phyloP scores from a whole-genome alignment of 2,797 vertebrate species.

The Sebastes ruberrimus region DNA sequence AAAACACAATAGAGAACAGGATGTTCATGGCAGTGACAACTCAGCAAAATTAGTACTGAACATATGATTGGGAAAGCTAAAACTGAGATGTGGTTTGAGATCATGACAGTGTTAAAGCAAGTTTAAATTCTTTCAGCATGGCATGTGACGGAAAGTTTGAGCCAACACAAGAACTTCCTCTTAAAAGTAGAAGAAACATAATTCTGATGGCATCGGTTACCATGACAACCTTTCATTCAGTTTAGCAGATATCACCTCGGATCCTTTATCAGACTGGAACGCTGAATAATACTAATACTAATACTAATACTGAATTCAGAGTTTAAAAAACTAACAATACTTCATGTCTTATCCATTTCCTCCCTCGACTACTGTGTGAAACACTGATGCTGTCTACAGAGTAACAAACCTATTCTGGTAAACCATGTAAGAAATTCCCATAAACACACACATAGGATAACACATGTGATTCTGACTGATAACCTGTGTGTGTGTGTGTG shows the following conservation, averaged over 20 bases:
- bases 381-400: too few relatives aligned
- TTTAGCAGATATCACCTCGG: neutral
- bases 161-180: neutral
- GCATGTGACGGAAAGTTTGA: neutral
- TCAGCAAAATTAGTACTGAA: neutral
- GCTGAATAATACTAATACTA: too few relatives aligned
- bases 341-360: neutral
- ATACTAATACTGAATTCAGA: too few relatives aligned
- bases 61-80: neutral
- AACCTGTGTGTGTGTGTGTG: too few relatives aligned
- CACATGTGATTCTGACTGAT: neutral
- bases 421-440: neutral
- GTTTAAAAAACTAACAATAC: neutral
- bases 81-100: neutral
- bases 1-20: neutral
- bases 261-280: too few relatives aligned
- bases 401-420: too few relatives aligned
- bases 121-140: neutral
- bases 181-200: neutral
- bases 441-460: neutral
- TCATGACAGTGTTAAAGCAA: neutral
- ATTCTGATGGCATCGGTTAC: neutral
- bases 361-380: too few relatives aligned
- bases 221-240: neutral
- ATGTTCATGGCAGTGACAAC: neutral